phyloP scores from a whole-genome alignment of 1,140 invertebrate genomes.

The Meloidogyne exigua region DNA sequence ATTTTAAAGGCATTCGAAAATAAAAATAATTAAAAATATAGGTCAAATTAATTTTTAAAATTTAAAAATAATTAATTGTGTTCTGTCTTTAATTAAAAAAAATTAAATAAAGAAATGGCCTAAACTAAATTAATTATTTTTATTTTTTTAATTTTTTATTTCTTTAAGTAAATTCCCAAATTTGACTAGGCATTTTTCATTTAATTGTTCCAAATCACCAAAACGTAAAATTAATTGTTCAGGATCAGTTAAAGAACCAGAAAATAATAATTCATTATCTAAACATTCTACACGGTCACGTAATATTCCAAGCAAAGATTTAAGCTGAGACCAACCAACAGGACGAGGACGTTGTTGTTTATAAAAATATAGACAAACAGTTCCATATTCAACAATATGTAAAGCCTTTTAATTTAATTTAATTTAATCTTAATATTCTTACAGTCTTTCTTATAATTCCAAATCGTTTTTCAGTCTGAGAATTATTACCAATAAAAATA shows the following conservation, averaged over 20 bases:
- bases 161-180: background rate
- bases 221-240: slow-evolving; percentile 5
- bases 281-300: slow-evolving; percentile 12
- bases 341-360: slow-evolving; percentile 18
- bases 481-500: background rate
- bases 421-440: background rate
- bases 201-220: slow-evolving; percentile 13
- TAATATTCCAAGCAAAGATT: slow-evolving; percentile 13
- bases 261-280: slow-evolving; percentile 27
- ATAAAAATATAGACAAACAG: slow-evolving; percentile 15
- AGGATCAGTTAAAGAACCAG: slow-evolving; percentile 9
- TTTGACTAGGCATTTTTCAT: slow-evolving; percentile 17
- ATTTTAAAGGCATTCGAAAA: too few species aligned
- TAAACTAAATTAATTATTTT: too few species aligned
- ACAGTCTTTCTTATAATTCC: slow-evolving; percentile 18
- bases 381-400: slow-evolving; percentile 19
- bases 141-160: too few species aligned
- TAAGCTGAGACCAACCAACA: slow-evolving; percentile 14
- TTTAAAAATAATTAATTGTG: too few species aligned
- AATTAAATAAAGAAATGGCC: too few species aligned
- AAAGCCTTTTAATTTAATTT: slow-evolving; percentile 1
- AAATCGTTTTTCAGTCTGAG: slow-evolving; percentile 12
- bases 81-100: too few species aligned
- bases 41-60: too few species aligned
- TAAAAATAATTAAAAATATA: too few species aligned